phyloP scores from a whole-genome alignment of 1,140 invertebrate genomes.

The Caenorhabditis elegans region DNA sequence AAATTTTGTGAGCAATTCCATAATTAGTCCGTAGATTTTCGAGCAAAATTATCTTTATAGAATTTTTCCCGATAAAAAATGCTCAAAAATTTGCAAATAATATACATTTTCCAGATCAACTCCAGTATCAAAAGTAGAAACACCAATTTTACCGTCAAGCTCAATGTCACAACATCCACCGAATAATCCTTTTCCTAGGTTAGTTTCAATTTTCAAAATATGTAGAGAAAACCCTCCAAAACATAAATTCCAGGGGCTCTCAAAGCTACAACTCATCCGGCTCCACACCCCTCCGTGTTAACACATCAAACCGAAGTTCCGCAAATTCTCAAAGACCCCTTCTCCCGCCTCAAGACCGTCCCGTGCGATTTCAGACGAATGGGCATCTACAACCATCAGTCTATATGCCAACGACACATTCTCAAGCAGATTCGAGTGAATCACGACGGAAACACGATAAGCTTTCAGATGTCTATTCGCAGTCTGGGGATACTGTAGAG shows the following conservation, averaged over 20 bases:
- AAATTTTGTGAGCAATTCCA: too few species aligned
- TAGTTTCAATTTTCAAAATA: too few species aligned
- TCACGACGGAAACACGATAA: slow-evolving; percentile 38
- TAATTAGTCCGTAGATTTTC: too few species aligned
- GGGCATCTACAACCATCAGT: background rate
- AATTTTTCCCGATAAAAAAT: too few species aligned
- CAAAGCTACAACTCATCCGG: background rate
- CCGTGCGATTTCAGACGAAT: background rate
- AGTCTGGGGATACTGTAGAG: slow-evolving; percentile 46
- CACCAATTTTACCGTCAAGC: background rate
- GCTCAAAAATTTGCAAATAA: too few species aligned
- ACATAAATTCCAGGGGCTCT: background rate
- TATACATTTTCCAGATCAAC: background rate
- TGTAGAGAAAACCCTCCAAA: too few species aligned
- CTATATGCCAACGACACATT: slow-evolving; percentile 7
- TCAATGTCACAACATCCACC: background rate
- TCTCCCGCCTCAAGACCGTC: background rate
- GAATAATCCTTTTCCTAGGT: background rate
- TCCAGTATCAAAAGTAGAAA: slow-evolving; percentile 5
- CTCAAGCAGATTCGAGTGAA: slow-evolving; percentile 33
- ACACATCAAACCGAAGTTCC: background rate
- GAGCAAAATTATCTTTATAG: too few species aligned
- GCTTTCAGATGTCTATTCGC: slow-evolving; percentile 42
- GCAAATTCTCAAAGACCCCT: background rate
- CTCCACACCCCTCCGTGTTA: background rate